These are phyloP conservation scores for Microhierax caerulescens DNA, from an alignment of 2,797 vertebrate species.

Conservation along the genomic window DNA sequence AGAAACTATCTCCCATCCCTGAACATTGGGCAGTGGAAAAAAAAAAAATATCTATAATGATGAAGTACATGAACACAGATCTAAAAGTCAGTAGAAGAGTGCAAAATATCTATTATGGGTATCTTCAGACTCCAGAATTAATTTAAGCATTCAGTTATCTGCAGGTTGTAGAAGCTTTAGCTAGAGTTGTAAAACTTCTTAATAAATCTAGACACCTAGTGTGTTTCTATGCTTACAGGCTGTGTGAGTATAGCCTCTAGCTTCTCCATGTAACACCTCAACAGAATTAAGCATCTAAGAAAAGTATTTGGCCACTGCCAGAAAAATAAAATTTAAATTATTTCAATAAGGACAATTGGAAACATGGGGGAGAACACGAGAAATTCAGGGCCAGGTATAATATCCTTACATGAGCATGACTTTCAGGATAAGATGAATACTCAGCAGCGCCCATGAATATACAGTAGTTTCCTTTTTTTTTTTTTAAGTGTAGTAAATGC, in stretches of 20 bases:
- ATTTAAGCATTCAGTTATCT: neutral
- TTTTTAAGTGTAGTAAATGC: neutral
- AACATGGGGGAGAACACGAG: fast-evolving
- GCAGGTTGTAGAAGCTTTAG: neutral
- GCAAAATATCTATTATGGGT: neutral
- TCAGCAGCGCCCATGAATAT: neutral
- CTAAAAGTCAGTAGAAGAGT: neutral
- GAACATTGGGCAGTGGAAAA: neutral
- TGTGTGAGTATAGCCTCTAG: neutral
- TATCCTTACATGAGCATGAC: neutral
- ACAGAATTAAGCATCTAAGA: neutral
- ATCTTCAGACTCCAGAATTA: neutral
- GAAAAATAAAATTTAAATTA: neutral
- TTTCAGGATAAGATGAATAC: neutral
- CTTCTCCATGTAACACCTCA: neutral
- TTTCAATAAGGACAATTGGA: neutral
- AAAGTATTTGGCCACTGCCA: neutral
- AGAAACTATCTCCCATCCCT: neutral
- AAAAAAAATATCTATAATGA: neutral
- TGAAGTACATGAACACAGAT: neutral
- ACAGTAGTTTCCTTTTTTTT: neutral
- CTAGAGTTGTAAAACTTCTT: neutral
- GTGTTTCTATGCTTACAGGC: neutral
- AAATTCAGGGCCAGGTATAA: neutral
- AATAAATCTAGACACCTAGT: neutral